Evolutionary conservation across 2,113 vertebrate genomes (phyloP).

Genomic region (Coracopsis vasa): DNA sequence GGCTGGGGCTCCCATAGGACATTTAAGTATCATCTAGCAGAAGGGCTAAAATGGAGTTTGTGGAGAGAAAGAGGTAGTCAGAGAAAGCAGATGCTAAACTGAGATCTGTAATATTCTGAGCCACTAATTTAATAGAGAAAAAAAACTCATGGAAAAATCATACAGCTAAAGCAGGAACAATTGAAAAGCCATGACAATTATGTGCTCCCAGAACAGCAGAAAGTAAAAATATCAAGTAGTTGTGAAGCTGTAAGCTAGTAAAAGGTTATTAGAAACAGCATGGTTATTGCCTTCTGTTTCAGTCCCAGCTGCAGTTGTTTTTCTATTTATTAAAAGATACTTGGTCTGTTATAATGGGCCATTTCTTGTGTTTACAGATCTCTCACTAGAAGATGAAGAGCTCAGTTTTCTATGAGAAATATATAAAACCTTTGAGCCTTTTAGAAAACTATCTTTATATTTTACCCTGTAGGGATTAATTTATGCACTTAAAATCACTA

Average conservation of each 20-base stretch:
- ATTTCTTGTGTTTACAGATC: neutral
- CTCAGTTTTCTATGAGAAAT: neutral
- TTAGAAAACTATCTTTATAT: neutral
- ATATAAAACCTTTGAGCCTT: neutral
- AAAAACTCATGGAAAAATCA: neutral
- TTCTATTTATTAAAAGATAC: neutral
- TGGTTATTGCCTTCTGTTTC: conserved; percentile 5
- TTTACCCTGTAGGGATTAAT: neutral
- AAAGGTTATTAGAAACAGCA: neutral
- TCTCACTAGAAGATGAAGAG: neutral
- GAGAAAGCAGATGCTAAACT: neutral
- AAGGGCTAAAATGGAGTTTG: neutral
- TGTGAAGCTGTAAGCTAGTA: neutral
- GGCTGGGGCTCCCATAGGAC: neutral
- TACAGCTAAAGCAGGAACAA: neutral
- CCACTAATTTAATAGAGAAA: neutral
- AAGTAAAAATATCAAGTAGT: neutral
- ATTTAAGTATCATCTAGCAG: neutral
- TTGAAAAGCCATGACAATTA: conserved; percentile 20
- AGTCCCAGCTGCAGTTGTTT: neutral
- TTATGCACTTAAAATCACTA: neutral
- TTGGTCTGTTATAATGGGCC: neutral
- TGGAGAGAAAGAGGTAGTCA: neutral
- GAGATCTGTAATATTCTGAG: neutral
- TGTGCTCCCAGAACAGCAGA: conserved; percentile 17